phyloP scores from a whole-genome alignment of 2,888 invertebrate species.

The Beris chalybata region DNA sequence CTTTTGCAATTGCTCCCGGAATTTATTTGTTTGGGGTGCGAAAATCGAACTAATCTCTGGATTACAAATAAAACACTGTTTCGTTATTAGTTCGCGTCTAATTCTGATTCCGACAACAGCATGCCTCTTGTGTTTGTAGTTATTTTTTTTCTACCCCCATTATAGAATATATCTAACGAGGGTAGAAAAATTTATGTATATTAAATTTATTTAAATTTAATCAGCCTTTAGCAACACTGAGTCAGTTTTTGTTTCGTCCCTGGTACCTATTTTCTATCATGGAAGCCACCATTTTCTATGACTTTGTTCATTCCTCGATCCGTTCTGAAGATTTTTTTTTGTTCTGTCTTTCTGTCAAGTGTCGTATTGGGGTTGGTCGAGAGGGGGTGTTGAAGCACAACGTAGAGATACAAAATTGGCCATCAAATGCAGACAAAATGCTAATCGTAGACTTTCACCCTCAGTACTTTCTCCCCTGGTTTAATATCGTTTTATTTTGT shows the following conservation, averaged over 20 bases:
- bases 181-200: constrained; percentile 51
- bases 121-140: background rate
- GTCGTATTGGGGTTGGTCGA: background rate
- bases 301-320: background rate
- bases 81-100: constrained; percentile 10
- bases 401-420: constrained; percentile 41
- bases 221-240: constrained; percentile 42
- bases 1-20: constrained; percentile 11
- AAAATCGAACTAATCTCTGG: constrained; percentile 19
- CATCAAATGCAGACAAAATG: constrained; percentile 44
- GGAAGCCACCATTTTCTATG: too few species aligned
- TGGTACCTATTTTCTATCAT: background rate
- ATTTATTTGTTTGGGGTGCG: constrained; percentile 24
- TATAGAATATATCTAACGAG: constrained; percentile 28
- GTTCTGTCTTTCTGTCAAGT: background rate
- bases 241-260: background rate
- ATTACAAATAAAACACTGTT: constrained; percentile 9
- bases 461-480: constrained; percentile 35
- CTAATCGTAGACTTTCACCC: constrained; percentile 43
- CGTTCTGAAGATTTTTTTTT: background rate
- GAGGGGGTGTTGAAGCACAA: constrained; percentile 10
- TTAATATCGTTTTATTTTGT: constrained; percentile 5
- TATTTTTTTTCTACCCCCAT: background rate
- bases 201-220: constrained; percentile 57
- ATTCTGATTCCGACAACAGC: background rate